These are phyloP conservation scores for Coilia nasus DNA, from an alignment of 2,797 vertebrate genomes.

Conservation along the genomic window DNA sequence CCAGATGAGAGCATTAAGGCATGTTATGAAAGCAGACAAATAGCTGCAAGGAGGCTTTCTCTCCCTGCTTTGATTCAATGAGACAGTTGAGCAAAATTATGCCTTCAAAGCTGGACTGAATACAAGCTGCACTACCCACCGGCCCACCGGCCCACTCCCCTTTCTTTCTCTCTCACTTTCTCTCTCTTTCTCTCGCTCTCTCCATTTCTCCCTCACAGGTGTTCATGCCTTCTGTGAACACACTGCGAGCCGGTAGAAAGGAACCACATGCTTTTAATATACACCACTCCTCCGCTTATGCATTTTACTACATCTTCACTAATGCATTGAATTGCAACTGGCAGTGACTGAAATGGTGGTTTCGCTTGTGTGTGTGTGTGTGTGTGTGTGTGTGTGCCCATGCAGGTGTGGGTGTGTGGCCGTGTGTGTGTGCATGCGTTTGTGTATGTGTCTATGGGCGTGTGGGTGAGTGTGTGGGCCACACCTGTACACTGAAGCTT, in stretches of 20 bases:
- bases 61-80: conserved; percentile 54
- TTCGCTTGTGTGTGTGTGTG: neutral
- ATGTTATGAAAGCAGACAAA: conserved; percentile 59
- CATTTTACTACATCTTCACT: conserved; percentile 49
- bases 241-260: conserved; percentile 51
- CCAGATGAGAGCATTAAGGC: conserved; percentile 27
- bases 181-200: neutral
- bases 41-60: conserved; percentile 53
- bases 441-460: neutral
- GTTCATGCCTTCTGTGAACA: conserved; percentile 59
- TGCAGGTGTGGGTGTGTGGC: neutral
- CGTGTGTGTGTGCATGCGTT: neutral
- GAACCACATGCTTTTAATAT: conserved; percentile 54
- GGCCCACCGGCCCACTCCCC: conserved; percentile 26
- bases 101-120: conserved; percentile 47
- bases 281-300: conserved; percentile 45
- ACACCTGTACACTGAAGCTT: conserved; percentile 12
- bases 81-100: conserved; percentile 59
- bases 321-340: conserved; percentile 45
- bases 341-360: conserved; percentile 25
- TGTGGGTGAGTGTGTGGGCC: neutral
- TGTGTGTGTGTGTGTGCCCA: neutral
- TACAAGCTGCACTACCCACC: conserved; percentile 38
- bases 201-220: conserved; percentile 55
- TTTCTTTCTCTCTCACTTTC: conserved; percentile 20